phyloP scores from a whole-genome alignment of 2,888 invertebrate species.

The Athalia rosae region DNA sequence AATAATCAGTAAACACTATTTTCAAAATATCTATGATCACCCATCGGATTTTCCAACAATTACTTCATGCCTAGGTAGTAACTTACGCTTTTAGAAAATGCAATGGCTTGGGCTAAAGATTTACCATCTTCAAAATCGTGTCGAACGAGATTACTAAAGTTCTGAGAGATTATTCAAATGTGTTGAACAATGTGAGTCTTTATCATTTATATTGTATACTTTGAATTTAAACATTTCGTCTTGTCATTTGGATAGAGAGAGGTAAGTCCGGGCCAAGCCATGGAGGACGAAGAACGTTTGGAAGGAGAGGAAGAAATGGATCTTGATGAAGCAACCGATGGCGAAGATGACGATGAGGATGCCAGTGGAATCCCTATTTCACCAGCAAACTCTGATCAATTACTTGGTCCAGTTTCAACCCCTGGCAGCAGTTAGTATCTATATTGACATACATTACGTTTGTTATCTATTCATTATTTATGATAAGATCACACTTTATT shows the following conservation, averaged over 20 bases:
- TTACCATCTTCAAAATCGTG: too few species aligned
- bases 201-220: not conserved
- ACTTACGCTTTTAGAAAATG: too few species aligned
- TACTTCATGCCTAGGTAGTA: too few species aligned
- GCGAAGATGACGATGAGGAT: constrained; percentile 83
- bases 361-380: constrained; percentile 75
- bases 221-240: not conserved
- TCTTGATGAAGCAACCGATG: constrained; percentile 83
- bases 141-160: too few species aligned
- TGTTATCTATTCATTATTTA: too few species aligned
- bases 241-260: not conserved
- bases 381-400: constrained; percentile 73
- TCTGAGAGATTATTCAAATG: too few species aligned
- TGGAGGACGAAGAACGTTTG: constrained; percentile 73
- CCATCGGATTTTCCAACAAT: too few species aligned
- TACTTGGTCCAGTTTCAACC: constrained; percentile 66
- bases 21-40: too few species aligned
- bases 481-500: too few species aligned
- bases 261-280: constrained; percentile 58
- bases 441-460: not conserved
- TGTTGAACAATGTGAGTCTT: not conserved
- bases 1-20: too few species aligned
- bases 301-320: constrained; percentile 81
- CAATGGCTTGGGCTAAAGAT: too few species aligned
- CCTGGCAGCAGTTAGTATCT: constrained; percentile 61